Conservation (phyloP, 2,888 invertebrate genomes). For the Ophion ellenae region DNA sequence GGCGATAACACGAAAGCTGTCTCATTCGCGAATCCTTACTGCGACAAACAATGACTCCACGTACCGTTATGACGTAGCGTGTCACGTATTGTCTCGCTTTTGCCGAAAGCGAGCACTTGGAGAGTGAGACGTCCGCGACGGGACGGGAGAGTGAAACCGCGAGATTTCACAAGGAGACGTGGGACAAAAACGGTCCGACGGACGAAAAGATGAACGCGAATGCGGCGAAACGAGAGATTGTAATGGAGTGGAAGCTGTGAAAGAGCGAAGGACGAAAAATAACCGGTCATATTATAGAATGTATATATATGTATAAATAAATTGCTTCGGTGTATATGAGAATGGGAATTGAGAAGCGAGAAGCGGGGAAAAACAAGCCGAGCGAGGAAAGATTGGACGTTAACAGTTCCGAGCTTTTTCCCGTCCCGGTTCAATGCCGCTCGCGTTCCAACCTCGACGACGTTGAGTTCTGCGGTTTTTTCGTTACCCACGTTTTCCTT, state of each 20-base stretch:
- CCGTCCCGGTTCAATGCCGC: conserved; percentile 70
- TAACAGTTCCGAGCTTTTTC: conserved; percentile 78
- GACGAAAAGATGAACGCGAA: conserved; percentile 59
- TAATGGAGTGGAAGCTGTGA: conserved; percentile 67
- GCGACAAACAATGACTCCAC: conserved; percentile 72
- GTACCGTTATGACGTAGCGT: conserved; percentile 78
- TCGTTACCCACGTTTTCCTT: conserved; percentile 50
- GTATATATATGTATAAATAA: conserved; percentile 26
- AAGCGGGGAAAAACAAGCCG: conserved; percentile 76
- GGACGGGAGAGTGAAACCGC: conserved; percentile 6
- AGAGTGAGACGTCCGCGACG: conserved; percentile 68
- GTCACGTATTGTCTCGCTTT: conserved; percentile 79
- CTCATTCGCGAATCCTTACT: background rate
- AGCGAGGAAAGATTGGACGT: conserved; percentile 78
- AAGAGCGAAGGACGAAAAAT: conserved; percentile 77
- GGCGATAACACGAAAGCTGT: too few species aligned
- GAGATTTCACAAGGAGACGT: conserved; percentile 47
- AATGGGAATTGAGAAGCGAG: conserved; percentile 71
- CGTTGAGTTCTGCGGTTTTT: conserved; percentile 64
- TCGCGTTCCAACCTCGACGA: conserved; percentile 66
- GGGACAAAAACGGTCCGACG: conserved; percentile 57
- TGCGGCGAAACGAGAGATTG: conserved; percentile 61
- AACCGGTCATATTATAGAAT: conserved; percentile 75
- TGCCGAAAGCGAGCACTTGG: conserved; percentile 74
- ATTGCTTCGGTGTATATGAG: conserved; percentile 70